A percentile compares a stretch with the other conserved stretches of the same genome.
Evolutionary conservation across 2,113 vertebrate species (phyloP).

Genomic region (human): DNA sequence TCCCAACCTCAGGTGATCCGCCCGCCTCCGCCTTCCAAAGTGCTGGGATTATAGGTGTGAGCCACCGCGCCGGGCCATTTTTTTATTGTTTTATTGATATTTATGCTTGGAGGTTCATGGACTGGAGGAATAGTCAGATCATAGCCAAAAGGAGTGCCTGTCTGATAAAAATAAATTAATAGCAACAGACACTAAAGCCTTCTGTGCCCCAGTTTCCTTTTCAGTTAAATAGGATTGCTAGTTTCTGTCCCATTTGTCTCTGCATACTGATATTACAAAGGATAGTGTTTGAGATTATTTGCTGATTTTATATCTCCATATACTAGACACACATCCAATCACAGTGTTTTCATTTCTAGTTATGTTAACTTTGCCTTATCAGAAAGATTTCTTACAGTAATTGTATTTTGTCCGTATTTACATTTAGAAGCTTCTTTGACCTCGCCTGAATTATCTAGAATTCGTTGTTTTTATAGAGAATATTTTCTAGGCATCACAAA

Average conservation of each 20-base stretch:
- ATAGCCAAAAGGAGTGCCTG: not conserved
- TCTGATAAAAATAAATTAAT: not conserved
- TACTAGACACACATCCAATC: not conserved
- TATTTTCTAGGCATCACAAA: not conserved
- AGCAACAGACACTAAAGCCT: not conserved
- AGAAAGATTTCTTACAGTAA: not conserved
- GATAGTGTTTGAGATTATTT: not conserved
- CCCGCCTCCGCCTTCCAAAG: too few relatives aligned
- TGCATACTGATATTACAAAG: not conserved
- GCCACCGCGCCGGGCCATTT: too few relatives aligned
- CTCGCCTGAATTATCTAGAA: not conserved
- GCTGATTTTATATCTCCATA: not conserved
- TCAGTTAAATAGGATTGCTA: not conserved
- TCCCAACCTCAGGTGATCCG: too few relatives aligned
- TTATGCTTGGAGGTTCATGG: not conserved
- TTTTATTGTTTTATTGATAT: not conserved
- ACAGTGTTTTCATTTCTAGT: not conserved
- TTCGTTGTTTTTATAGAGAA: conserved; percentile 13
- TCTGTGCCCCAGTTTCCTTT: not conserved
- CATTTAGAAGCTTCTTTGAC: not conserved
- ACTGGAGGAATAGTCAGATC: not conserved
- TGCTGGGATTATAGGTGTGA: too few relatives aligned
- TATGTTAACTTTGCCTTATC: conserved; percentile 2
- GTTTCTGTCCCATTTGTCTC: not conserved
- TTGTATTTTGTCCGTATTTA: not conserved